phyloP scores from a whole-genome alignment of 1,140 invertebrate genomes.

The Ericerus pela region DNA sequence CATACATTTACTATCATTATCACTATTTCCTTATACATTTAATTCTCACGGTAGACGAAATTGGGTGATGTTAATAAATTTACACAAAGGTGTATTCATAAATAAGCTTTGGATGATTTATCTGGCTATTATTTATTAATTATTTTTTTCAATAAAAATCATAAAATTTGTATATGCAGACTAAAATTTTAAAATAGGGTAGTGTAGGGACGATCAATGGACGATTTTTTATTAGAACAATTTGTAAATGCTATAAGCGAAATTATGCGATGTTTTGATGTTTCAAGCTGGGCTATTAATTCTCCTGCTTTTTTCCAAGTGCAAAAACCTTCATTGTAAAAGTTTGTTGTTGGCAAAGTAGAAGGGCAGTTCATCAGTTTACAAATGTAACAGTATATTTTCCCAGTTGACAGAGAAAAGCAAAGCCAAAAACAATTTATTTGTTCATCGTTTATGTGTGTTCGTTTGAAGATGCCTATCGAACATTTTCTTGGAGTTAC shows the following conservation, averaged over 20 bases:
- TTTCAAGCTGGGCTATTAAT: constrained; percentile 15
- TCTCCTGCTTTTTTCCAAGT: constrained; percentile 18
- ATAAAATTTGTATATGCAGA: no score
- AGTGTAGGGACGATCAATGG: constrained; percentile 13
- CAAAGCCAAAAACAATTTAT: constrained; percentile 18
- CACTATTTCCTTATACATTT: no score
- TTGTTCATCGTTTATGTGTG: constrained; percentile 15
- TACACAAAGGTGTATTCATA: no score
- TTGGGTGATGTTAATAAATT: no score
- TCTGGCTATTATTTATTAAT: no score
- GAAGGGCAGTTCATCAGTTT: constrained; percentile 18
- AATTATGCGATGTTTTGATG: constrained; percentile 16
- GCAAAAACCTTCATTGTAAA: constrained; percentile 17
- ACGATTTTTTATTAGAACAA: constrained; percentile 14
- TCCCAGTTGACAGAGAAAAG: constrained; percentile 15
- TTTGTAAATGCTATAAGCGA: constrained; percentile 14
- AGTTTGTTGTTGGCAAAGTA: constrained; percentile 8
- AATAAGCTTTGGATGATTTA: no score
- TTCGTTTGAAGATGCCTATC: constrained; percentile 14
- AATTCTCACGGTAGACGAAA: no score
- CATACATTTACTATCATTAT: no score
- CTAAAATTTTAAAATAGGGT: no score
- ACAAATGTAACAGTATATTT: constrained; percentile 19
- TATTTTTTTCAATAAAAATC: no score
- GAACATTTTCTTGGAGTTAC: constrained; percentile 3